phyloP scores from a whole-genome alignment of 2,113 vertebrate genomes.

The Aphelocoma coerulescens region DNA sequence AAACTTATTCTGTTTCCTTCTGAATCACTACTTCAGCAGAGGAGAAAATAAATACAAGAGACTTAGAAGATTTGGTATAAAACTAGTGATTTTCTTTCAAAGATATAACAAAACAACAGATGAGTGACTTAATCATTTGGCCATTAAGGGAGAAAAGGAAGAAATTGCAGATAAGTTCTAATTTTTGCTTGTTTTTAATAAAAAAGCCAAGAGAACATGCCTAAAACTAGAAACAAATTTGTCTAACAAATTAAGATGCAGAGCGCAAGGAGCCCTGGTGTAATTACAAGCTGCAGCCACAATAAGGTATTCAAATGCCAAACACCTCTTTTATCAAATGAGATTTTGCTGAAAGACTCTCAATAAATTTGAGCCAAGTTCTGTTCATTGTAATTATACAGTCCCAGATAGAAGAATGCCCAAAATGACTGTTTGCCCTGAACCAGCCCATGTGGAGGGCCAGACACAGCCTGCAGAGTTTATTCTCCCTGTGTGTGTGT shows the following conservation, averaged over 20 bases:
- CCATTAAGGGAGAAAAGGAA: background rate
- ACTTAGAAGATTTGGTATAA: background rate
- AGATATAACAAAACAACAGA: background rate
- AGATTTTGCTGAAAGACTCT: background rate
- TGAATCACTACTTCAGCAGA: background rate
- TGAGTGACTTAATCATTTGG: background rate
- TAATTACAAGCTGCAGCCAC: background rate
- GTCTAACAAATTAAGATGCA: background rate
- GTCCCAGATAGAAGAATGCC: background rate
- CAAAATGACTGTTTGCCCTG: background rate
- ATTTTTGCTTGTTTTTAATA: background rate
- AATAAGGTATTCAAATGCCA: background rate
- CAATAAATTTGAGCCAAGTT: background rate
- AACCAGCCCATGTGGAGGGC: background rate
- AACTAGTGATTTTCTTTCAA: background rate
- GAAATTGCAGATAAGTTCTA: background rate
- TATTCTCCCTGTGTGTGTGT: background rate
- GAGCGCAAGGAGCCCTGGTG: background rate
- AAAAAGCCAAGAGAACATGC: background rate
- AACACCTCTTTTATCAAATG: background rate
- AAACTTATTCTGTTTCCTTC: background rate
- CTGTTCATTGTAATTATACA: background rate
- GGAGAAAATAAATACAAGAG: background rate
- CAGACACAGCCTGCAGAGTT: background rate
- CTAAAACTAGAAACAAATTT: background rate